Evolutionary conservation across 2,888 invertebrate genomes (phyloP).

Genomic region (Cataglyphis livida): DNA sequence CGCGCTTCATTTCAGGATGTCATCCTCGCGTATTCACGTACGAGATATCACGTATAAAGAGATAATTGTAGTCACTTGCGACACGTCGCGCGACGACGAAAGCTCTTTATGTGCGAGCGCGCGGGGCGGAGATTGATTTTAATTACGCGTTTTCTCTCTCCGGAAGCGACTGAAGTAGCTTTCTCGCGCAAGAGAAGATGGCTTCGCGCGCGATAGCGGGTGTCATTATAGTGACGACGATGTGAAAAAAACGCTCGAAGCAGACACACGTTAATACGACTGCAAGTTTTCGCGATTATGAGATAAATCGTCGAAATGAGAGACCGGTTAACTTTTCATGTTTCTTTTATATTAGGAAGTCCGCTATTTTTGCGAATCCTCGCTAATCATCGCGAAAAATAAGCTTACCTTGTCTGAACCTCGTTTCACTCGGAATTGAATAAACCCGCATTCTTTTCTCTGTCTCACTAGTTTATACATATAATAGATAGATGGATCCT

Average conservation of each 20-base stretch:
- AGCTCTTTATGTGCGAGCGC: slow-evolving; percentile 34
- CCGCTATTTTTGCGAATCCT: neutral
- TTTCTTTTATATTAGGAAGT: neutral
- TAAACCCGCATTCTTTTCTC: neutral
- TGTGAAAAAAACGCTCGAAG: slow-evolving; percentile 11
- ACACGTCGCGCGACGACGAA: slow-evolving; percentile 27
- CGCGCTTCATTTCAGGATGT: neutral
- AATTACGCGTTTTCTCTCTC: slow-evolving; percentile 51
- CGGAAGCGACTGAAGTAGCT: slow-evolving; percentile 30
- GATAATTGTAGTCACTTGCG: slow-evolving; percentile 48
- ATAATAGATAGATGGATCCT: neutral
- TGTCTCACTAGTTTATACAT: neutral
- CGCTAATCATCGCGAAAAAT: neutral
- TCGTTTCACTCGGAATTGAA: neutral
- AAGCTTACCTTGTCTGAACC: neutral
- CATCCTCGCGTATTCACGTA: slow-evolving; percentile 17
- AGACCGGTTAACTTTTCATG: neutral
- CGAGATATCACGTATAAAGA: slow-evolving; percentile 37
- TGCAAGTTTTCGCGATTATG: neutral
- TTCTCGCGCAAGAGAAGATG: slow-evolving; percentile 21
- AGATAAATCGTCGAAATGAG: slow-evolving; percentile 26
- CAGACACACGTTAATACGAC: slow-evolving; percentile 12
- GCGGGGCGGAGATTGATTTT: slow-evolving; percentile 61
- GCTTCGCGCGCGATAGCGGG: slow-evolving; percentile 25
- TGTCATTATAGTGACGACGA: slow-evolving; percentile 23